Evolutionary conservation across 2,797 vertebrate species (phyloP), one percentile per base, ranked within the genome.

Genomic region (Serranus cabrilla): DNA sequence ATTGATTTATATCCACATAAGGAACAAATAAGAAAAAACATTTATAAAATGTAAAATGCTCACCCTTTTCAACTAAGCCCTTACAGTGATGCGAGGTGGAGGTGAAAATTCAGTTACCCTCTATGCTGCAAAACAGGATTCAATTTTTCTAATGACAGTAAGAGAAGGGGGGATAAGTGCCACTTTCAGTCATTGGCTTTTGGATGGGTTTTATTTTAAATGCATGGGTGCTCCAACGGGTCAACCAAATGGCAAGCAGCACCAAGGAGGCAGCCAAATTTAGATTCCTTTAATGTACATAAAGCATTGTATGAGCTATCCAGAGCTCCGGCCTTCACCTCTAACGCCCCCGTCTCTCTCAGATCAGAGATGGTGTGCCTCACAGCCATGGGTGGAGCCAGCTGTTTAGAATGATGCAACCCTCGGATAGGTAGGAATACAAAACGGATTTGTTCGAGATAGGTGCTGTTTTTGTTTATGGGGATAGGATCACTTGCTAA

Each of bases 251-350:
- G 74, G 43, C 25, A 40, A 82, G 69, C 57, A 85, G 56, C 76
- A 58, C 49, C 50, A 61, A 66, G 51, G 31, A 87, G 59, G 59
- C 2, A 47, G 74, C 72, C 76, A 83, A 70, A 87, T 90, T 79
- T 82, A 71, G 70, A 90, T 65, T 61, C 55, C 56, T 60, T 67
- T 78, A 81, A 85, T 68, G 65, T 84, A 80, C 77, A 75, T 70
- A 47, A 75, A 76, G 65, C 73, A 66, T 57, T 49, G 20, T 5
- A 47, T 61, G 50, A 78, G 79, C 67, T 75, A 68, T 69, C 83
- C 34, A 68, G 55, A 80, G 80, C 71, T 43, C 27, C 14, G 10
- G 73, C 62, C 71, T 84, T 88, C 77, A 87, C 75, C 71, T 64
- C 52, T 27, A 27, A 78, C 13, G 2, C 67, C 61, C 59, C 81